Evolutionary conservation across 35 echinoderm and acorn worm species (phyloP), one percentile per base, ranked within the genome.

Genomic region (Ptychodera flava): DNA sequence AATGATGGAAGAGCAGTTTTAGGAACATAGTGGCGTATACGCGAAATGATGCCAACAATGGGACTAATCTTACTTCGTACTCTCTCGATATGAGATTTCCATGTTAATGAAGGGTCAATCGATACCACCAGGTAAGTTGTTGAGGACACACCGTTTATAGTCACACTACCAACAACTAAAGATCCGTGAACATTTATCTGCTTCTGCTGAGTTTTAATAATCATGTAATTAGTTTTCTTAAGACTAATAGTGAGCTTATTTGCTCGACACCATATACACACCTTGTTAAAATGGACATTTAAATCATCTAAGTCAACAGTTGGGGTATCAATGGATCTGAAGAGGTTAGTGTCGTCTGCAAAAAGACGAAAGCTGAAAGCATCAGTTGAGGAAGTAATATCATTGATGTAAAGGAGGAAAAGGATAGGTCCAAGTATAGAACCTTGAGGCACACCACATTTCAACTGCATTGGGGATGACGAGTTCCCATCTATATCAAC

Each of bases 361-460:
- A 30, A n/a, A 36, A 33, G 31, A 34, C 34, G 34, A 83, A 83
- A 83, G 1, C 1, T 30, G n/a, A 83, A 83, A 1, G 28, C 16
- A 37, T 37, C 37, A 37, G 16, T 37, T 37, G 82, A 37, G 37
- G 14, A 83, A 15, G 30, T 0, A 81, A 89, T 84, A 76, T 93
- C 91, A 76, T 88, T 90, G 6, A 85, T 85, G 84, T 83, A 88
- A 1, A 88, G 16, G 30, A 79, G 34, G 80, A 88, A 88, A 28
- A 81, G 77, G 27, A 82, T 16, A 34, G 33, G 78, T 37, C 87
- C 87, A 32, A 79, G 78, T 52, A 89, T 79, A 32, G 87, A 89
- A 14, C 35, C 87, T 32, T 89, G 87, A 30, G 87, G 79, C 1
- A 89, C 36, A 12, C 80, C 79, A 82, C 29, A 83, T 37, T 36